phyloP scores from a whole-genome alignment of 2,888 invertebrate species.

The Thelaira solivaga region DNA sequence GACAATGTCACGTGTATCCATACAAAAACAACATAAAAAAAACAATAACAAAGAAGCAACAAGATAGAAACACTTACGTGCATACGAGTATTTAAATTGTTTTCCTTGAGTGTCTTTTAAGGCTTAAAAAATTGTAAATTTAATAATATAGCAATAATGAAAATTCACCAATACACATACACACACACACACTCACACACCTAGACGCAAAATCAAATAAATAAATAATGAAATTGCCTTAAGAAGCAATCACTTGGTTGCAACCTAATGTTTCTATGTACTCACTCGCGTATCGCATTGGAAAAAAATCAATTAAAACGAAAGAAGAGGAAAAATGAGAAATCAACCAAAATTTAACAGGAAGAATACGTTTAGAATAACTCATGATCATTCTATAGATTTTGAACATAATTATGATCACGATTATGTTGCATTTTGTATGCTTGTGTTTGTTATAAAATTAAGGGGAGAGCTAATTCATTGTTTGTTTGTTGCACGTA shows the following conservation, averaged over 20 bases:
- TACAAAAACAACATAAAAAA: slow-evolving; percentile 33
- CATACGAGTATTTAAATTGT: background rate
- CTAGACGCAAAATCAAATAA: too few relatives aligned
- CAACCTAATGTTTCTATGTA: background rate
- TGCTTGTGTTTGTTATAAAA: background rate
- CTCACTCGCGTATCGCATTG: background rate
- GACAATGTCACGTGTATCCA: slow-evolving; percentile 32
- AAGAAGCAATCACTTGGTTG: background rate
- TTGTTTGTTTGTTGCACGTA: slow-evolving; percentile 22
- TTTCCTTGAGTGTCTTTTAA: slow-evolving; percentile 10
- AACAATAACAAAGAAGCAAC: slow-evolving; percentile 32
- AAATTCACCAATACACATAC: background rate
- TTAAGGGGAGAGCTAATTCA: background rate
- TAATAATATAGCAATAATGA: slow-evolving; percentile 11
- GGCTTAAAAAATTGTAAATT: too few relatives aligned
- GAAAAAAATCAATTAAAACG: slow-evolving; percentile 2
- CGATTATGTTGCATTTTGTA: slow-evolving; percentile 1
- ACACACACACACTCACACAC: too few relatives aligned
- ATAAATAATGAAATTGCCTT: background rate
- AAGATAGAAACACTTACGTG: slow-evolving; percentile 23
- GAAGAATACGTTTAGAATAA: slow-evolving; percentile 66
- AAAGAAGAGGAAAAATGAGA: slow-evolving; percentile 1
- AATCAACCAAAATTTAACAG: slow-evolving; percentile 59
- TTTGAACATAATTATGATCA: slow-evolving; percentile 15
- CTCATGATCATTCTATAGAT: slow-evolving; percentile 55